Base-by-base conservation (phyloP, 2,797 vertebrate genomes). In the Hephaestus fuliginosus region DNA sequence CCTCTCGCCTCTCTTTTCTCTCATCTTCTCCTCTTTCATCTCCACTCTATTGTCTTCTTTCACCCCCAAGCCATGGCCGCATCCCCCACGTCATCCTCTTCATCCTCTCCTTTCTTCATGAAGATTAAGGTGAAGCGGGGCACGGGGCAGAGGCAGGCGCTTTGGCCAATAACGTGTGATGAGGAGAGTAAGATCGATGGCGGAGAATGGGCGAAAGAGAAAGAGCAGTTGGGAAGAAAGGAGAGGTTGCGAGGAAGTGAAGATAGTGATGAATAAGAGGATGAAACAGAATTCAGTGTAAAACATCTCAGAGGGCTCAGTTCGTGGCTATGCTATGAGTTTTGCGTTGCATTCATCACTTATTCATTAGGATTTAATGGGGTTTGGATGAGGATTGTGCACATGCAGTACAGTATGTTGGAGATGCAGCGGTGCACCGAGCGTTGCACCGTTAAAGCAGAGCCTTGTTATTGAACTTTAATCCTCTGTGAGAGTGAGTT, bases 111-210 rank as follows among this genome's bases (percentile, higher is more conserved):
- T 87, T 87, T 92, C 85, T 86, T 89, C 77, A 48, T 58, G 39
- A 75, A 80, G 88, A 91, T 91, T 84, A 88, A 88, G 89, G 84
- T 82, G 88, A 84, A 80, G 80, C 14, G 36, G 83, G 90, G 84
- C 67, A 66, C 0, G 15, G 76, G 62, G 64, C 9, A 57, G 62
- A 53, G 39, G 68, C 60, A 62, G 44, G 69, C 4, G 51, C 65
- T 88, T 78, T 46, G 28, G 43, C 82, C 76, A 89, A 80, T 84
- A 56, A 75, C 11, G 0, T 71, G 58, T 64, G 51, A 58, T 51
- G 66, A 78, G 53, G 57, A 69, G n/a, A 56, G 43, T 3, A 18
- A 4, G 71, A 80, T 74, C 51, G 51, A 75, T 81, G 60, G 41
- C 70, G 28, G 39, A 80, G 76, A 86, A 73, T 30, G 46, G 43